Percentiles rank a stretch among this genome's conserved stretches.
Conservation (phyloP, 2,888 invertebrate genomes). For the Orthosia cruda region DNA sequence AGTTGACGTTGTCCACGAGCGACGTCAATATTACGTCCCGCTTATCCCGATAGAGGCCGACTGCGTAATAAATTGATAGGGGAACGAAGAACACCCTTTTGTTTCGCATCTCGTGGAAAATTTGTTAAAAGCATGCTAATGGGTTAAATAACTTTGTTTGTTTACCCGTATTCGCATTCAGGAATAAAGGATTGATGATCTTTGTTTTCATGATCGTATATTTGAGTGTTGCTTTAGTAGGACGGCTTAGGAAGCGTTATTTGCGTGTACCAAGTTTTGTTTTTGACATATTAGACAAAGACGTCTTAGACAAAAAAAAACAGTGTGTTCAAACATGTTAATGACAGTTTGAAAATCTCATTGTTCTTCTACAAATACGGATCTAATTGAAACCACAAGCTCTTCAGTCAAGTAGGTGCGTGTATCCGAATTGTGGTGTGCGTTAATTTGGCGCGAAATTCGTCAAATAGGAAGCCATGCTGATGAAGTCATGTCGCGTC, state of each 20-base stretch:
- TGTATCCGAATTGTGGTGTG: slow-evolving; percentile 49
- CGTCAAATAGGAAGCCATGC: slow-evolving; percentile 37
- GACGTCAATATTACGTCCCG: slow-evolving; percentile 46
- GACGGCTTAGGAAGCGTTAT: background rate
- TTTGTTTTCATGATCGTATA: slow-evolving; percentile 14
- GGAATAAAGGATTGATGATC: background rate
- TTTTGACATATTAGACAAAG: slow-evolving; percentile 2
- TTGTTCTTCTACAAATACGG: slow-evolving; percentile 31
- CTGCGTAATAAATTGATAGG: slow-evolving; percentile 42
- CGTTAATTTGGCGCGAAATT: slow-evolving; percentile 39
- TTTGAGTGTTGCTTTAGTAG: slow-evolving; percentile 1
- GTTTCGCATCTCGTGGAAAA: slow-evolving; percentile 13
- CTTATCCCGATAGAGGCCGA: slow-evolving; percentile 30
- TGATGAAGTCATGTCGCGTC: slow-evolving; percentile 44
- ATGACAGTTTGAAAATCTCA: slow-evolving; percentile 19
- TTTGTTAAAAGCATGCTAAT: slow-evolving; percentile 33
- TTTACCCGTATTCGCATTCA: background rate
- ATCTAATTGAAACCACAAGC: slow-evolving; percentile 49
- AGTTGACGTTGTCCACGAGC: too few species aligned
- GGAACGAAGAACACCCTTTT: slow-evolving; percentile 19
- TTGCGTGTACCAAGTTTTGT: slow-evolving; percentile 2
- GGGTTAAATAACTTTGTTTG: slow-evolving; percentile 25
- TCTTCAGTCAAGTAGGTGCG: slow-evolving; percentile 34
- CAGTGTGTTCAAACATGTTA: slow-evolving; percentile 6
- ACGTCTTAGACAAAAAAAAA: slow-evolving; percentile 9